These are phyloP conservation scores for Rhynchophorus ferrugineus DNA, from an alignment of 1,140 invertebrate genomes.

Conservation along the genomic window DNA sequence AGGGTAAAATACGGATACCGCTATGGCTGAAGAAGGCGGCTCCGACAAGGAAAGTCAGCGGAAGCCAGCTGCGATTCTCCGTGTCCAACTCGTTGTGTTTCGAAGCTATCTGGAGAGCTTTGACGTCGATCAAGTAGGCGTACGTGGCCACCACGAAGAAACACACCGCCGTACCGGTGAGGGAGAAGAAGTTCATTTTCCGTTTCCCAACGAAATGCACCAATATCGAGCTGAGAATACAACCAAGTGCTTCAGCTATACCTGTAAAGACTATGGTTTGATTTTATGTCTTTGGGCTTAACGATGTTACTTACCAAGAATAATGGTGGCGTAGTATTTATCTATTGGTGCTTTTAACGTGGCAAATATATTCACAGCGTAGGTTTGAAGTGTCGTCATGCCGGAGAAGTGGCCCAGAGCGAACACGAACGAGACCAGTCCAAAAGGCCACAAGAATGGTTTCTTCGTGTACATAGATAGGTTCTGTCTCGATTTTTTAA, in stretches of 20 bases:
- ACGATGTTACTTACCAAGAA: too few species aligned
- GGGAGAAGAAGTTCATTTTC: slow-evolving; percentile 56
- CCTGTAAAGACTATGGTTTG: slow-evolving; percentile 43
- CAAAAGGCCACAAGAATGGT: slow-evolving; percentile 56
- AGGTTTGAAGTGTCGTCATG: slow-evolving; percentile 61
- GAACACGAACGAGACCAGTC: slow-evolving; percentile 55
- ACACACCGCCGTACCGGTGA: slow-evolving; percentile 53
- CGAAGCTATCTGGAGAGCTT: slow-evolving; percentile 38
- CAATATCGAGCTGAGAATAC: slow-evolving; percentile 52
- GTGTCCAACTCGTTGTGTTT: slow-evolving; percentile 45
- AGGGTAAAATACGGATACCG: slow-evolving; percentile 63
- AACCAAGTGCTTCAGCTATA: slow-evolving; percentile 58
- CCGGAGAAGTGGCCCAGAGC: slow-evolving; percentile 66
- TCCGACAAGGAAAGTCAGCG: slow-evolving; percentile 54
- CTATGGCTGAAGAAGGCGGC: slow-evolving; percentile 61
- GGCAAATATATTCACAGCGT: slow-evolving; percentile 63
- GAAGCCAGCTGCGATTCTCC: slow-evolving; percentile 53
- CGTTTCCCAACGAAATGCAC: slow-evolving; percentile 67
- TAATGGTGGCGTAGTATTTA: slow-evolving; percentile 63
- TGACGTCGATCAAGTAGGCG: slow-evolving; percentile 40
- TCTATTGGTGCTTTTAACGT: slow-evolving; percentile 63
- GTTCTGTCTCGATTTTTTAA: slow-evolving; percentile 17
- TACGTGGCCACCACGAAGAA: slow-evolving; percentile 54
- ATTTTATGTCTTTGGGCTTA: too few species aligned
- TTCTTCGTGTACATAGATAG: slow-evolving; percentile 42